phyloP scores from a whole-genome alignment of 2,797 vertebrate genomes.

The Artibeus jamaicensis region DNA sequence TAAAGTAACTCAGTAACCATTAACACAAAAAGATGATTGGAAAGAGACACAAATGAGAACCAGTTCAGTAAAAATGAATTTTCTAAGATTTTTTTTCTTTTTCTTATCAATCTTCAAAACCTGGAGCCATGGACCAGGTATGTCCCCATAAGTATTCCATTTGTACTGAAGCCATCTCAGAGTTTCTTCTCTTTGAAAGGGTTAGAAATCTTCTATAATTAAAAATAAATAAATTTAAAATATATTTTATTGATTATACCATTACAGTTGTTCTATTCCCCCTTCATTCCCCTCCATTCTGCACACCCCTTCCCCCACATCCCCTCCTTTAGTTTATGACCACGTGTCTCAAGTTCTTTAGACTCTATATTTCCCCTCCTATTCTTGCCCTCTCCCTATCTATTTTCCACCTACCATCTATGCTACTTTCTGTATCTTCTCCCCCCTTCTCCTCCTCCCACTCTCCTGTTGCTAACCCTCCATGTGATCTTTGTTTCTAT shows the following conservation, averaged over 20 bases:
- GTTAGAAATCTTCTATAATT: neutral
- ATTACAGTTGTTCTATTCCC: no score
- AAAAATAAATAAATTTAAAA: neutral
- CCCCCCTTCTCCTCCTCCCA: no score
- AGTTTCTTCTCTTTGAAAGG: neutral
- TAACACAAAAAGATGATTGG: neutral
- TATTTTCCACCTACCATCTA: no score
- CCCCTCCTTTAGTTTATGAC: no score
- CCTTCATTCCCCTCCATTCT: no score
- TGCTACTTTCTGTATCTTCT: no score
- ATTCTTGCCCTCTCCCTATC: no score
- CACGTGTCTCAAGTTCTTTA: no score
- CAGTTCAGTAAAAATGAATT: neutral
- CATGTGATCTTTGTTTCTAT: no score
- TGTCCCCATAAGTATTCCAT: neutral
- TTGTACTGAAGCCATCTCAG: neutral
- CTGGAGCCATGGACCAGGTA: neutral
- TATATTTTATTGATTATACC: neutral
- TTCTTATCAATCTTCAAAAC: neutral
- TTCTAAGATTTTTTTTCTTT: neutral
- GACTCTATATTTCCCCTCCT: no score
- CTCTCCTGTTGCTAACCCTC: no score
- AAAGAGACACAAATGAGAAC: neutral
- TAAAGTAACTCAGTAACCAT: neutral
- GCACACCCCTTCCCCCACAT: no score